These are phyloP conservation scores for Natrix natrix DNA, from an alignment of 2,797 vertebrate species.

Conservation along the genomic window DNA sequence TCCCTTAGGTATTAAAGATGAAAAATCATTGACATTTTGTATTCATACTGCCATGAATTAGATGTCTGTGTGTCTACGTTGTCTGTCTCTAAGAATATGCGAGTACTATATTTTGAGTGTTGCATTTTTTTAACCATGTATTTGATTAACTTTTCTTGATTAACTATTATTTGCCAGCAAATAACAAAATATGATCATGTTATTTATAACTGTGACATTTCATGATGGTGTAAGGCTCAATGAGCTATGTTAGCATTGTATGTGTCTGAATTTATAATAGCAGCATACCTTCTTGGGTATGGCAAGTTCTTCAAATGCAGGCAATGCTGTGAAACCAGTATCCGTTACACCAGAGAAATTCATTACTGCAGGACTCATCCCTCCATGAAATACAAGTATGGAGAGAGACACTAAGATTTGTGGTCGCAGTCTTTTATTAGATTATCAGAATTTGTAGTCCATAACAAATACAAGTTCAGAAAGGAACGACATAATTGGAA, in stretches of 20 bases:
- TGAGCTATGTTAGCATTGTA: slow-evolving; percentile 47
- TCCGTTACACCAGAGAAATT: slow-evolving; percentile 61
- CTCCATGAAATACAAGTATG: slow-evolving; percentile 57
- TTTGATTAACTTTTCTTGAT: slow-evolving; percentile 60
- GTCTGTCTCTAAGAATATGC: background rate
- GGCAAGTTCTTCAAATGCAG: slow-evolving; percentile 57
- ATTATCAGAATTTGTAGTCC: slow-evolving; percentile 67
- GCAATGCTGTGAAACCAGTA: slow-evolving; percentile 54
- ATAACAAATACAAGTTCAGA: slow-evolving; percentile 68
- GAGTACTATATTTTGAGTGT: slow-evolving; percentile 29
- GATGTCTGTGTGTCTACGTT: background rate
- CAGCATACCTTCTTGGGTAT: slow-evolving; percentile 48
- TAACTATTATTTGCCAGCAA: slow-evolving; percentile 64
- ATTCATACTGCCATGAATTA: slow-evolving; percentile 63
- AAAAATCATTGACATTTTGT: slow-evolving; percentile 64
- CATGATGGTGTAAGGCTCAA: slow-evolving; percentile 31
- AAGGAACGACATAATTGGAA: slow-evolving; percentile 46
- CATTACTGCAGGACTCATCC: slow-evolving; percentile 45
- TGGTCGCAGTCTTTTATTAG: slow-evolving; percentile 56
- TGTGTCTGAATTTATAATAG: slow-evolving; percentile 52
- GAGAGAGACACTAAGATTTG: slow-evolving; percentile 61
- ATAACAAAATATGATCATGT: slow-evolving; percentile 45
- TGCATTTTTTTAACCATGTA: slow-evolving; percentile 54
- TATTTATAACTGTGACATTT: slow-evolving; percentile 59
- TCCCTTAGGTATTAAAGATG: slow-evolving; percentile 72